These are phyloP conservation scores for Aphodius sticticus DNA, from an alignment of 2,888 invertebrate species.

Conservation along the genomic window DNA sequence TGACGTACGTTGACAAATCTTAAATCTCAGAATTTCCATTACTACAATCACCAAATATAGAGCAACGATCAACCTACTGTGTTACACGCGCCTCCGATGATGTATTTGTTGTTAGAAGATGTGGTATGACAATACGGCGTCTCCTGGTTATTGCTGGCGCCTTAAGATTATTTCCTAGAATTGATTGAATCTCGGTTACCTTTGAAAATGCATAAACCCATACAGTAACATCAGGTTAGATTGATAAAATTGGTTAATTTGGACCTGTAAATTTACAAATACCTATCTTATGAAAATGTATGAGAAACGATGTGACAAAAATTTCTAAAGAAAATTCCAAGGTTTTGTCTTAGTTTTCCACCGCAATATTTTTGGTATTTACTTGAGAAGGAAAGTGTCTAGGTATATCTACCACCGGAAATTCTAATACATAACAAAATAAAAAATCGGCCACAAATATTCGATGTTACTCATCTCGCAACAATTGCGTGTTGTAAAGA, in stretches of 20 bases:
- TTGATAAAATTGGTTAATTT: no score
- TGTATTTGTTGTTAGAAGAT: not conserved
- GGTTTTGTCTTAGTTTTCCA: not conserved
- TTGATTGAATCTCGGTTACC: no score
- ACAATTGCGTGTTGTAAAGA: not conserved
- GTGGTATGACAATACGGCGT: not conserved
- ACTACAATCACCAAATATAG: not conserved
- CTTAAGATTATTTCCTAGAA: not conserved
- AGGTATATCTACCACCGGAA: not conserved
- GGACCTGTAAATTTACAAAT: no score
- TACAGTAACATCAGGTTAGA: no score
- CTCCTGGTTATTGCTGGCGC: not conserved
- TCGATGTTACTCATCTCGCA: not conserved
- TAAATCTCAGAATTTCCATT: not conserved
- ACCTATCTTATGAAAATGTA: no score
- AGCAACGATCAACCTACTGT: not conserved
- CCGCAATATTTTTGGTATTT: not conserved
- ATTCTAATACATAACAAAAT: constrained; percentile 4
- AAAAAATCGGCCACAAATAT: constrained; percentile 4
- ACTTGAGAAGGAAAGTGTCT: not conserved
- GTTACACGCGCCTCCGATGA: not conserved
- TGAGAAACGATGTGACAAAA: no score
- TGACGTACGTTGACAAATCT: not conserved
- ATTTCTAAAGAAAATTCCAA: no score
- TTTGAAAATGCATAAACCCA: no score